These are phyloP conservation scores for Sialia sialis DNA, from an alignment of 2,113 vertebrate genomes.

Conservation along the genomic window DNA sequence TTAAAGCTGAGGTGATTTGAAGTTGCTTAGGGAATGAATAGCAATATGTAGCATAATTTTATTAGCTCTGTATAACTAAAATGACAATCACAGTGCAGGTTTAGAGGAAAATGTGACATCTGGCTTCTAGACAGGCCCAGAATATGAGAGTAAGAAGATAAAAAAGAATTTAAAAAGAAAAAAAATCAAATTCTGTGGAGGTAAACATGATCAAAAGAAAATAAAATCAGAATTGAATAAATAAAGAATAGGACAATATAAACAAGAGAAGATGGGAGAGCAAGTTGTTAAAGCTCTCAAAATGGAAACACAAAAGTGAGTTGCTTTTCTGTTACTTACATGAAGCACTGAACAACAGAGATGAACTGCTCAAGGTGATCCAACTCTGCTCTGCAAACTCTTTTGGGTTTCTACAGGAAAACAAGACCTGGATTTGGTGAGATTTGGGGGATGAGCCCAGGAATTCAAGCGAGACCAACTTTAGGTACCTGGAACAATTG, in stretches of 20 bases:
- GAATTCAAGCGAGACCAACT: neutral
- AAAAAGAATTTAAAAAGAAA: neutral
- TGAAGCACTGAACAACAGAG: neutral
- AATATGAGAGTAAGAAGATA: neutral
- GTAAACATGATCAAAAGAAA: neutral
- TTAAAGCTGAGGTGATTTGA: neutral
- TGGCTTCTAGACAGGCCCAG: neutral
- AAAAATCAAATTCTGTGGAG: neutral
- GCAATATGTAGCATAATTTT: neutral
- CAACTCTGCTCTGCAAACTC: neutral
- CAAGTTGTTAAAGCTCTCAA: neutral
- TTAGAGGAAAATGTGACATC: neutral
- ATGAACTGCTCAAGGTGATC: neutral
- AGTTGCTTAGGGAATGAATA: neutral
- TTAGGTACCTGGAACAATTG: neutral
- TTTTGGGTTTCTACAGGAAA: neutral
- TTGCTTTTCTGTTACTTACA: neutral
- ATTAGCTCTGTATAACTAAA: neutral
- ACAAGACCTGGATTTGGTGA: neutral
- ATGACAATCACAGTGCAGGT: neutral
- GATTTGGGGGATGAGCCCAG: neutral
- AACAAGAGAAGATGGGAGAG: neutral
- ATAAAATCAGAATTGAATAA: neutral
- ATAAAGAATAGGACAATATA: neutral
- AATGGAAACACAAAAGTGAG: fast-evolving